Evolutionary conservation across 2,113 vertebrate species (phyloP).

Genomic region (Athene noctua): DNA sequence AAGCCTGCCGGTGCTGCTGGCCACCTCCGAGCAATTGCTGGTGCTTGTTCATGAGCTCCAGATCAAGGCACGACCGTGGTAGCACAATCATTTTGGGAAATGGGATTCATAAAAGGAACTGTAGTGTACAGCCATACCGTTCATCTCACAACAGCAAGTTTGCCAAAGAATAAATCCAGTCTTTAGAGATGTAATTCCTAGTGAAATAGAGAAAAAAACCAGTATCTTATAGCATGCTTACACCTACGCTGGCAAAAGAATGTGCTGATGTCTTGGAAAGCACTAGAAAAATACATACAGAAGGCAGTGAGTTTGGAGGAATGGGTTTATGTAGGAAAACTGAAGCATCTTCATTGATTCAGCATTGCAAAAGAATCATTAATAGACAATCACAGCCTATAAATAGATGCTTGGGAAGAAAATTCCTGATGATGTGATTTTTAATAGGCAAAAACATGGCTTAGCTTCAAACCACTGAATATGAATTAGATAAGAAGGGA

Average conservation of each 20-base stretch:
- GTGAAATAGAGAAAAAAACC: background rate
- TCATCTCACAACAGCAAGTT: background rate
- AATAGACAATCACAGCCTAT: background rate
- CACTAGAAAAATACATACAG: background rate
- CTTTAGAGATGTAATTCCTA: background rate
- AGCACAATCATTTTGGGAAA: background rate
- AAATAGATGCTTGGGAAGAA: background rate
- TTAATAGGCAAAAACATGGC: background rate
- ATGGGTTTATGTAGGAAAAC: background rate
- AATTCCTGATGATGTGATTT: background rate
- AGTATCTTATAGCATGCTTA: background rate
- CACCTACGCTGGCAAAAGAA: background rate
- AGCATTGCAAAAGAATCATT: accelerated
- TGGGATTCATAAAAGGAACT: accelerated
- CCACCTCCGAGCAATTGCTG: accelerated
- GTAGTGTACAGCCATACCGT: background rate
- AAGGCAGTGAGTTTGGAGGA: background rate
- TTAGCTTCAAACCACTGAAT: background rate
- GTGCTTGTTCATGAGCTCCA: accelerated
- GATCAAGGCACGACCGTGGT: background rate
- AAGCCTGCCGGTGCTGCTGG: background rate
- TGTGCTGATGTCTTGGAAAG: background rate
- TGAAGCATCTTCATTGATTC: background rate
- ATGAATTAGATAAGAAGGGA: background rate
- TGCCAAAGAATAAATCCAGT: background rate